Evolutionary conservation across 2,888 invertebrate genomes (phyloP), one percentile per base, ranked within the genome.

Genomic region (Drosophila cognata): DNA sequence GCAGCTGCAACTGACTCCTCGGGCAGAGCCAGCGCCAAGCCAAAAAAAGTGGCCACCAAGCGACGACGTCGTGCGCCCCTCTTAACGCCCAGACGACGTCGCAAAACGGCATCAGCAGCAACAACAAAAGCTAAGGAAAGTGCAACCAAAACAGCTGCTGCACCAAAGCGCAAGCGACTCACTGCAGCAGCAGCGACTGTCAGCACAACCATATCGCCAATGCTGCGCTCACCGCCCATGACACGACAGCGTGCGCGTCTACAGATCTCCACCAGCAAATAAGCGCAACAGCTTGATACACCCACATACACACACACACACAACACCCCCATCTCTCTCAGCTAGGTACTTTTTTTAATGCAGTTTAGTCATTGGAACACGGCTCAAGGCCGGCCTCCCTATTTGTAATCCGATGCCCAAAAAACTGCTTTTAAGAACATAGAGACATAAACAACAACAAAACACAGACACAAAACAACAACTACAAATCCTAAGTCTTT

Each of bases 211-310:
- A 71, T 77, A 71, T 74, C 85, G 69, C 64, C 76, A 58, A 63
- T 69, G 52, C 73, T 87, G 41, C 76, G 51, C 38, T 87, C 87
- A 56, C 87, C 87, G 58, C 90, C 90, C 59, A 90, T 88, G 87
- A 88, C 87, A 52, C 87, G 87, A n/a, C 87, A 87, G 50, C 84
- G 87, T 28, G 89, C 89, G 52, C 87, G 87, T 76, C 75, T 69
- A 71, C 88, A 88, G 90, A 88, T 88, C 87, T 90, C 87, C 78
- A 64, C 78, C 75, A 86, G 80, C 75, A 88, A 78, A 16, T 79
- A 56, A 74, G 57, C 60, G 16, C 16, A 46, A 7, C 21, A 46
- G 41, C 61, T 60, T 55, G 48, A 31, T 28, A 51, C 4, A 43
- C 13, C 13, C 43, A 43, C 41, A 41, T 28, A 56, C 51, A 31